A percentile compares a stretch with the other conserved stretches of the same genome.
Evolutionary conservation across 2,888 invertebrate genomes (phyloP).

Genomic region (Apamea anceps): DNA sequence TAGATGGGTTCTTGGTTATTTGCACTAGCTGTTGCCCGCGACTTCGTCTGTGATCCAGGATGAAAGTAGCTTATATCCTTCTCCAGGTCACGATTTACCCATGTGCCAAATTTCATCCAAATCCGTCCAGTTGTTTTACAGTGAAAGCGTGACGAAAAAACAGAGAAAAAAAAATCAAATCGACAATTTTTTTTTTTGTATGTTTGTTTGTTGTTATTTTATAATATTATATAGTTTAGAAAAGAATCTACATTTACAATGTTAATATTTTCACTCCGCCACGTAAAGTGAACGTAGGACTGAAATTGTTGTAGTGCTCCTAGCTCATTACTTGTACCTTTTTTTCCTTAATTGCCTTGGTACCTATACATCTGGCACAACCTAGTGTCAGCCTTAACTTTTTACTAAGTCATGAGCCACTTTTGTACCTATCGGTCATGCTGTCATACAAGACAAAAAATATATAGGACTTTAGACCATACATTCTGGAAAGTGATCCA

Average conservation of each 20-base stretch:
- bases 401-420: no score
- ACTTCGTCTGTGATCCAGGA: neutral
- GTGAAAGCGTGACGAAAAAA: neutral
- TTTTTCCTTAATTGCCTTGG: neutral
- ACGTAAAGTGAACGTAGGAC: neutral
- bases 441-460: neutral
- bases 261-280: neutral
- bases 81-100: neutral
- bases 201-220: no score
- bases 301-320: neutral
- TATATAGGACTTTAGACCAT: no score
- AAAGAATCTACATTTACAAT: neutral
- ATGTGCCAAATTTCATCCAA: neutral
- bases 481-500: no score
- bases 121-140: neutral
- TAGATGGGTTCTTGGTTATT: constrained; percentile 4
- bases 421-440: neutral
- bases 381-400: neutral
- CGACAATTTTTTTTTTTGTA: no score
- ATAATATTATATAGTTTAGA: neutral
- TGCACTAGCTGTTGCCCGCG: neutral
- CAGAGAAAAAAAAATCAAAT: neutral
- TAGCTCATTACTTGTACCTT: neutral
- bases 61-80: neutral
- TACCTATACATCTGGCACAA: neutral